Conservation (phyloP, 2,113 vertebrate species). For the Zingel zingel region DNA sequence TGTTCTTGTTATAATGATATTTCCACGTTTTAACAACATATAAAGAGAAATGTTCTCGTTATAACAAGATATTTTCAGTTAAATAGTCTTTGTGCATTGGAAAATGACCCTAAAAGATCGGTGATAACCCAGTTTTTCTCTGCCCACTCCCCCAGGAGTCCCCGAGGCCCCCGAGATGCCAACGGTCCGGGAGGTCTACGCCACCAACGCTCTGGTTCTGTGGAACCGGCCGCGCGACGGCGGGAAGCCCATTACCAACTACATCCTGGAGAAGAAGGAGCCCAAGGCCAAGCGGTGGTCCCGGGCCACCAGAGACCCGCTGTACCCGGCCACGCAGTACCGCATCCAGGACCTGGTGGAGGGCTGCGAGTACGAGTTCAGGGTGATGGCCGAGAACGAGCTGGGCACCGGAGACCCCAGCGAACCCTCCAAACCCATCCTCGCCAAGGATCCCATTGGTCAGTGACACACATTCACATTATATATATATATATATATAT, state of each 20-base stretch:
- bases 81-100: background rate
- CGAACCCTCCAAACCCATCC: constrained; percentile 93
- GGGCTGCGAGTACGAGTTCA: constrained; percentile 97
- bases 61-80: too few relatives aligned
- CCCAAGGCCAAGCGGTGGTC: constrained; percentile 93
- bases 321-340: constrained; percentile 94
- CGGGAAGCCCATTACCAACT: constrained; percentile 97
- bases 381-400: constrained; percentile 97
- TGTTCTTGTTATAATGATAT: too few relatives aligned
- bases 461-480: constrained; percentile 48
- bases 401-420: constrained; percentile 95
- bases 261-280: constrained; percentile 97
- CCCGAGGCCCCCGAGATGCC: constrained; percentile 97
- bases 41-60: too few relatives aligned
- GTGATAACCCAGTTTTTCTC: background rate
- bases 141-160: constrained; percentile 86
- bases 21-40: too few relatives aligned
- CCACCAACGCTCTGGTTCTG: constrained; percentile 91
- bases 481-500: too few relatives aligned
- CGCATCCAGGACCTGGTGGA: constrained; percentile 93
- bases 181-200: constrained; percentile 90
- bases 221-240: constrained; percentile 97
- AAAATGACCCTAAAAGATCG: background rate
- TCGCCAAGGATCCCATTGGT: constrained; percentile 97
- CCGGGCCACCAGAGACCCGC: constrained; percentile 90